Conservation (phyloP, 2,113 vertebrate species). For the Microcebus ravelobensis region DNA sequence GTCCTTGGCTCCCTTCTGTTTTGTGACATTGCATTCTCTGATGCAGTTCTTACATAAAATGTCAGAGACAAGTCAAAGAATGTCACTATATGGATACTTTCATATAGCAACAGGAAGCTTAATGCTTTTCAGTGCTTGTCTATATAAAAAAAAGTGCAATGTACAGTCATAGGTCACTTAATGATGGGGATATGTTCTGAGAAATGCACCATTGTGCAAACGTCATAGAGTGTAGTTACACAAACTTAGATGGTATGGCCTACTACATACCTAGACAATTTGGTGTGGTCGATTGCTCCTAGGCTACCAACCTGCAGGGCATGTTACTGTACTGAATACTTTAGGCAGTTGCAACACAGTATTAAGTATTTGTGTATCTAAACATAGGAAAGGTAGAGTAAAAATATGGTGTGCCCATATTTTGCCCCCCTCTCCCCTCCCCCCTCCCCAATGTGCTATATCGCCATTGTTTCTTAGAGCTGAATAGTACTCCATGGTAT, state of each 20-base stretch:
- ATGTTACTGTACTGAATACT: not conserved
- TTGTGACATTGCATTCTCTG: not conserved
- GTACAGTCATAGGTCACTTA: not conserved
- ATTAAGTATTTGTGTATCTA: not conserved
- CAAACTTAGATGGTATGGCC: not conserved
- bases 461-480: too few species aligned
- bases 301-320: not conserved
- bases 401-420: not conserved
- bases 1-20: not conserved
- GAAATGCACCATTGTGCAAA: not conserved
- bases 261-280: not conserved
- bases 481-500: too few species aligned
- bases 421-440: too few species aligned
- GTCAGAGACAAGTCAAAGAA: not conserved
- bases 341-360: not conserved
- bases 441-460: too few species aligned
- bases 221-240: not conserved
- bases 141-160: not conserved
- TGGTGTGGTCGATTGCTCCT: not conserved
- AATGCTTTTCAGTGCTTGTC: not conserved
- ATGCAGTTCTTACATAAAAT: not conserved
- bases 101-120: not conserved
- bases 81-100: not conserved
- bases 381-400: not conserved
- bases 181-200: not conserved